A percentile compares a stretch with the other conserved stretches of the same genome.
These are phyloP conservation scores for Nettapus auritus DNA, from an alignment of 2,113 vertebrate species.

Conservation along the genomic window DNA sequence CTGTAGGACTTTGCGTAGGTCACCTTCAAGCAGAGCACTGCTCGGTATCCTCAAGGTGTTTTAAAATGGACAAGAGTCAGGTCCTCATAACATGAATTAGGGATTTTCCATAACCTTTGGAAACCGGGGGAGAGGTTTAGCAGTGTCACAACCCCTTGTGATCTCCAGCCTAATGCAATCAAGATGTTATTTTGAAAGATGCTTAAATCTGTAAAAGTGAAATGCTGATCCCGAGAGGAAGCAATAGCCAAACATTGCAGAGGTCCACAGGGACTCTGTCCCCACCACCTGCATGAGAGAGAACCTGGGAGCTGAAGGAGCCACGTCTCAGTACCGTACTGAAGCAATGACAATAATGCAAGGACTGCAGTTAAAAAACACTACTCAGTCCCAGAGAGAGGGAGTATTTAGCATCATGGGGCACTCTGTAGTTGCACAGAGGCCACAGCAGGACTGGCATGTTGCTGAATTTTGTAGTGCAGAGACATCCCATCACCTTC, in stretches of 20 bases:
- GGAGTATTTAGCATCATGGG: background rate
- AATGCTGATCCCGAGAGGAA: background rate
- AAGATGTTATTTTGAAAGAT: background rate
- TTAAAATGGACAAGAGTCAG: background rate
- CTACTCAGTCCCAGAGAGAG: background rate
- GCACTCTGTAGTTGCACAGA: background rate
- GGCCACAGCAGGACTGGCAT: background rate
- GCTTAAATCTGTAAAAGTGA: background rate
- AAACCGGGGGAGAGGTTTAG: background rate
- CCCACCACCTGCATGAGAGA: background rate
- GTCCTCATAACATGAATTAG: background rate
- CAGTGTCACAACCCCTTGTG: background rate
- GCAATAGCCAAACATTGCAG: background rate
- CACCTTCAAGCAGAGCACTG: background rate
- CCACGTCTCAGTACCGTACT: background rate
- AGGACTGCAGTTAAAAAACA: background rate
- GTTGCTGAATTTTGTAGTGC: background rate
- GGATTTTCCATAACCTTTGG: background rate
- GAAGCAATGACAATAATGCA: background rate
- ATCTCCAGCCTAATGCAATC: background rate
- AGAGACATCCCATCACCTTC: background rate
- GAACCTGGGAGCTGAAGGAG: background rate
- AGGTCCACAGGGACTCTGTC: background rate
- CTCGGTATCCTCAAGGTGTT: background rate
- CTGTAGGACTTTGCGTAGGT: slow-evolving; percentile 15